Evolutionary conservation across 92 coral and sea anemone genomes (phyloP), one percentile per base, ranked within the genome.

Genomic region (Porites divaricata): DNA sequence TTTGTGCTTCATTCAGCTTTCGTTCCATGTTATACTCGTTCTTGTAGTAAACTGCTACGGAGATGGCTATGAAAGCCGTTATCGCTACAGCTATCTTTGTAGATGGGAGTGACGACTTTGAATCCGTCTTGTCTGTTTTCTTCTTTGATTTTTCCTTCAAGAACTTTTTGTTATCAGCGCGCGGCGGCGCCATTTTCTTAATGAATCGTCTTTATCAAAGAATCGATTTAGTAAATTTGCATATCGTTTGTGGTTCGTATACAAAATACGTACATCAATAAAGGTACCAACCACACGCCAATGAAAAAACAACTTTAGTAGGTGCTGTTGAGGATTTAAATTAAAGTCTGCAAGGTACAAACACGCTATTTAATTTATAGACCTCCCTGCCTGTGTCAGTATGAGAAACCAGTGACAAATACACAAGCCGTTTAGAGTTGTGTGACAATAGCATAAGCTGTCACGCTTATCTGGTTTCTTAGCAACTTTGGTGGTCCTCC

Each of bases 21-120:
- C 41, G 24, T 58, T 86, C 71, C 25, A 79, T 51, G 58, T 50
- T 53, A 17, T 25, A 70, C 22, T 77, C 89, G 68, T 81, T 93
- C 67, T 84, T 74, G 87, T 82, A 93, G 75, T 86, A 93, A 51
- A 93, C 53, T 8, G 88, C 97, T 11, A 86, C 90, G 15, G 51
- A 62, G 6, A 91, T 17, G 19, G 93, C 95, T 21, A 88, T 50
- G 10, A 85, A 81, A 16, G 91, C 91, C 56, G 87, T 77, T 50
- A 81, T 54, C 57, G 80, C 84, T 63, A 89, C 83, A 13, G 90
- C 63, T 62, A 86, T 16, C 3, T 93, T 73, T 56, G 81, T 56
- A 2, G 91, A 79, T 63, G 89, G 81, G 9, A 85, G 68, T 10
- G 72, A 63, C 1, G 93, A 54, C 25, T 81, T 89, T 3, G 78